phyloP scores from a whole-genome alignment of 2,113 vertebrate genomes.

The Etheostoma cragini region DNA sequence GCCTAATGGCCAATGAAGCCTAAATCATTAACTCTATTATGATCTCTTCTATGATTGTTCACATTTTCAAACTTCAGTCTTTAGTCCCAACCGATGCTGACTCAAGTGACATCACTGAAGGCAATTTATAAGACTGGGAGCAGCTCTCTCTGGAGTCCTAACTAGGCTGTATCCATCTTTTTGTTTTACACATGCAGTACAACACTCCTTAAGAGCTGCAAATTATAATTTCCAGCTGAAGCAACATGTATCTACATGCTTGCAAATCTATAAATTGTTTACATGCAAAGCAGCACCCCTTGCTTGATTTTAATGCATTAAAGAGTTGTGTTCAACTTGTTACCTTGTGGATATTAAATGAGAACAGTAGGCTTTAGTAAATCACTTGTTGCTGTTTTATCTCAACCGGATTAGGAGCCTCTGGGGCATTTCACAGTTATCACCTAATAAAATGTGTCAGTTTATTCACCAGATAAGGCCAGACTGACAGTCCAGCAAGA shows the following conservation, averaged over 20 bases:
- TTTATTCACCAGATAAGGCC: slow-evolving; percentile 1
- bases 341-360: slow-evolving; percentile 3
- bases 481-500: not conserved
- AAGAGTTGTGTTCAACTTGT: not conserved
- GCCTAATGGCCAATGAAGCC: not conserved
- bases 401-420: slow-evolving; percentile 7
- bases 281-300: slow-evolving; percentile 5
- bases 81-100: not conserved
- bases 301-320: slow-evolving; percentile 13
- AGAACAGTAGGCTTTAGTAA: slow-evolving; percentile 1
- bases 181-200: not conserved
- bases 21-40: too few species aligned
- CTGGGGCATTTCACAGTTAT: not conserved
- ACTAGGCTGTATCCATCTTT: not conserved
- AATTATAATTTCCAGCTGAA: not conserved
- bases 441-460: slow-evolving; percentile 20
- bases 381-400: slow-evolving; percentile 1
- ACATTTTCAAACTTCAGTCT: not conserved
- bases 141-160: not conserved
- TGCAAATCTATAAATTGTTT: not conserved
- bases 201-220: not conserved
- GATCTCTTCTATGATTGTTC: too few species aligned
- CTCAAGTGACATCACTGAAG: too few species aligned
- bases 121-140: not conserved
- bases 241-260: not conserved